Percentiles rank a stretch among this genome's conserved stretches.
Conservation (phyloP, 2,888 invertebrate species). For the Dasypogon diadema region DNA sequence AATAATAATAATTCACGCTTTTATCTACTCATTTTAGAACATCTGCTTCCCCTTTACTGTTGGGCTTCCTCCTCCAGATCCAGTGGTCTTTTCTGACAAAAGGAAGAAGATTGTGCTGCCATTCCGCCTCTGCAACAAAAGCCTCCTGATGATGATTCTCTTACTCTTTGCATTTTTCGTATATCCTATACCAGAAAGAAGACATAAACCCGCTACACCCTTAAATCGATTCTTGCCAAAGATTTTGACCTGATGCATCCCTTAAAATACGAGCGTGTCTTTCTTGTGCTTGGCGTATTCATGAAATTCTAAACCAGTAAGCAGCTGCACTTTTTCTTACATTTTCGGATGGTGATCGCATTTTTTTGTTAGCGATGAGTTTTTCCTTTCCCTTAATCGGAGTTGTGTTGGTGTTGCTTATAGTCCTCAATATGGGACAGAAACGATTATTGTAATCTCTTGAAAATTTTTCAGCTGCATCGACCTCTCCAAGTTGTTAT, state of each 20-base stretch:
- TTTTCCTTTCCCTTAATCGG: slow-evolving; percentile 1
- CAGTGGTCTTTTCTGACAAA: background rate
- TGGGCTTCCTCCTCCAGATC: background rate
- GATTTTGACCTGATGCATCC: slow-evolving; percentile 37
- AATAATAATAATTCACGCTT: background rate
- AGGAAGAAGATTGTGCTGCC: background rate
- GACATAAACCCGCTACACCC: background rate
- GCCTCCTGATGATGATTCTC: background rate
- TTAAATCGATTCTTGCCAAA: slow-evolving; percentile 2
- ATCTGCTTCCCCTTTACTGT: slow-evolving; percentile 16
- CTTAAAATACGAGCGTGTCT: slow-evolving; percentile 30
- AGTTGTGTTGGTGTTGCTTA: background rate
- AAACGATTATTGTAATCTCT: slow-evolving; percentile 9
- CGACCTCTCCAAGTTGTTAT: background rate
- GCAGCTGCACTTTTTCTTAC: slow-evolving; percentile 38
- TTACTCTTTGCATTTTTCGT: background rate
- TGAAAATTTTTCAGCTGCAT: slow-evolving; percentile 17
- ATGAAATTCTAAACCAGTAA: slow-evolving; percentile 38
- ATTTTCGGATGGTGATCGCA: slow-evolving; percentile 34
- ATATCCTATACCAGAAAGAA: background rate
- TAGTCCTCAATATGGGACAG: background rate
- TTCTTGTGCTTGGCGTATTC: slow-evolving; percentile 34
- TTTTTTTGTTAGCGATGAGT: slow-evolving; percentile 10
- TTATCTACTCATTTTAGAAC: background rate
- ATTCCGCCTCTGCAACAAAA: background rate